These are phyloP conservation scores for Puffinus mauretanicus DNA, from an alignment of 2,113 vertebrate species.

Conservation along the genomic window DNA sequence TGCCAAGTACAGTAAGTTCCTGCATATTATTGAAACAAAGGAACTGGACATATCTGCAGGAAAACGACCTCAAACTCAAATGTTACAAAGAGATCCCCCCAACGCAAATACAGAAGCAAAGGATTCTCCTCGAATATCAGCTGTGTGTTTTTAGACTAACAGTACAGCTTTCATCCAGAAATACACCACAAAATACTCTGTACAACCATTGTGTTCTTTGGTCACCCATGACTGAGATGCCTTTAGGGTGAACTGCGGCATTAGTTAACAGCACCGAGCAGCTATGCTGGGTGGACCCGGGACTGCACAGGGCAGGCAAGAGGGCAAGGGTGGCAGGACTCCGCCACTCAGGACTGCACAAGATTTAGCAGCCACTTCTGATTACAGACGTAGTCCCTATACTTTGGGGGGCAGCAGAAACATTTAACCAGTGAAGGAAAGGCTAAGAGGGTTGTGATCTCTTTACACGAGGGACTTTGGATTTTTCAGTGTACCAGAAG, in stretches of 20 bases:
- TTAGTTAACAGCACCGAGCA: background rate
- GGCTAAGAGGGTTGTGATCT: background rate
- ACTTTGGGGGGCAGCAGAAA: background rate
- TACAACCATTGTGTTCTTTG: background rate
- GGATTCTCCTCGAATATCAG: background rate
- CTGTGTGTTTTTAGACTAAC: background rate
- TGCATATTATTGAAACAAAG: background rate
- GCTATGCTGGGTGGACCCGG: accelerated
- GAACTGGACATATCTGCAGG: background rate
- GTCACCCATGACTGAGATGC: background rate
- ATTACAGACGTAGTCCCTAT: background rate
- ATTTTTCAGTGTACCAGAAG: background rate
- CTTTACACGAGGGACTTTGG: background rate
- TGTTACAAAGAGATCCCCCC: background rate
- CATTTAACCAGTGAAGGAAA: background rate
- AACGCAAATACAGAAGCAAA: background rate
- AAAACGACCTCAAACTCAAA: background rate
- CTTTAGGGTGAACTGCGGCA: background rate
- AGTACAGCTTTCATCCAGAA: background rate
- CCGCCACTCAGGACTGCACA: accelerated
- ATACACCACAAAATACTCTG: background rate
- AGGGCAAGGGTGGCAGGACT: background rate
- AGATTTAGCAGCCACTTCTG: background rate
- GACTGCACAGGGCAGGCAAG: background rate
- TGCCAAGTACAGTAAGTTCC: background rate